Evolutionary conservation across 2,113 vertebrate genomes (phyloP).

Genomic region (Calyptomena viridis): DNA sequence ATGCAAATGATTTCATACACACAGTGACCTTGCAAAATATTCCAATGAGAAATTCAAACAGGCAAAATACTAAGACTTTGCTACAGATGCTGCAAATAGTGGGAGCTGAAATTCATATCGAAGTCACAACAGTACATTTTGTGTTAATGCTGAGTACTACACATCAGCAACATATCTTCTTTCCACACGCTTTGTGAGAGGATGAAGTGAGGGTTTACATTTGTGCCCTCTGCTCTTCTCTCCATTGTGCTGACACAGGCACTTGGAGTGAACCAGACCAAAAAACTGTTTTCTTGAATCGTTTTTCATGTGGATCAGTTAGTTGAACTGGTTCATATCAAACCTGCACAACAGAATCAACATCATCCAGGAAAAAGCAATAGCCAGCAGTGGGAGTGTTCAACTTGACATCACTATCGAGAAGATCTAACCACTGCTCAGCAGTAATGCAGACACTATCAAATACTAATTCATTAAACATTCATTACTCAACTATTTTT

Average conservation of each 20-base stretch:
- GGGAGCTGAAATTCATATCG: neutral
- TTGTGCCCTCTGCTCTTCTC: neutral
- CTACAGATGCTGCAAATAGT: neutral
- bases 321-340: neutral
- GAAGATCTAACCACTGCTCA: neutral
- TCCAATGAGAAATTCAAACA: neutral
- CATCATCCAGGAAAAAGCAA: neutral
- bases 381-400: neutral
- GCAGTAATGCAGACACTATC: neutral
- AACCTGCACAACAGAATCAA: neutral
- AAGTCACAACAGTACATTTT: neutral
- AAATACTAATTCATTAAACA: neutral
- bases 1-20: neutral
- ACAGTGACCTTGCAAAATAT: neutral
- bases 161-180: neutral
- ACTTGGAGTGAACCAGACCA: neutral
- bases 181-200: neutral
- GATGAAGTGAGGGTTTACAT: neutral
- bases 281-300: neutral
- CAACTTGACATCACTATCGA: neutral
- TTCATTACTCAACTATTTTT: conserved; percentile 12
- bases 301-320: neutral
- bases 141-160: neutral
- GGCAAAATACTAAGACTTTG: neutral
- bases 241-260: neutral